Conservation (phyloP, 1,140 invertebrate genomes). For the Batillaria attramentaria region DNA sequence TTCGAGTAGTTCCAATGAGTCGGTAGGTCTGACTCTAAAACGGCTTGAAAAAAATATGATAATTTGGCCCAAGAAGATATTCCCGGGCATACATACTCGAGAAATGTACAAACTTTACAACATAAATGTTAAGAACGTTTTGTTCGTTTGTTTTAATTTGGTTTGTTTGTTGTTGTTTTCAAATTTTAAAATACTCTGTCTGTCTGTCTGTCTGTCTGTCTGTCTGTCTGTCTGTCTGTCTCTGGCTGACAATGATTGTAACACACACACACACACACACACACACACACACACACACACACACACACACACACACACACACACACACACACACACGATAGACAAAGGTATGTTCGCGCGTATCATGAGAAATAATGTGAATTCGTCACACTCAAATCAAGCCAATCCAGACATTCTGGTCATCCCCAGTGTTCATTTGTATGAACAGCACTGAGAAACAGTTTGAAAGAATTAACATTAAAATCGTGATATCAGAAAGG, state of each 20-base stretch:
- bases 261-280: slow-evolving; percentile 2
- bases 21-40: too few relatives aligned
- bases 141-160: not conserved
- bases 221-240: too few relatives aligned
- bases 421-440: too few relatives aligned
- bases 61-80: not conserved
- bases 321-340: too few relatives aligned
- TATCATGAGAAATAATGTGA: not conserved
- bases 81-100: not conserved
- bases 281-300: not conserved
- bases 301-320: too few relatives aligned
- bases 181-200: too few relatives aligned
- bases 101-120: not conserved
- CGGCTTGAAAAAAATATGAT: not conserved
- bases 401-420: too few relatives aligned
- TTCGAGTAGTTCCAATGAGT: too few relatives aligned
- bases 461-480: too few relatives aligned
- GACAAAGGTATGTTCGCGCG: not conserved
- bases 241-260: not conserved
- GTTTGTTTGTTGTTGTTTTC: not conserved
- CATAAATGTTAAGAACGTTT: not conserved
- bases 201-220: too few relatives aligned
- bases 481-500: too few relatives aligned
- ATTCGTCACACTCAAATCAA: not conserved
- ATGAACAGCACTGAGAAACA: too few relatives aligned